Percentiles rank a stretch among this genome's conserved stretches.
phyloP scores from a whole-genome alignment of 92 coral and sea anemone species.

The Siderastrea siderea region DNA sequence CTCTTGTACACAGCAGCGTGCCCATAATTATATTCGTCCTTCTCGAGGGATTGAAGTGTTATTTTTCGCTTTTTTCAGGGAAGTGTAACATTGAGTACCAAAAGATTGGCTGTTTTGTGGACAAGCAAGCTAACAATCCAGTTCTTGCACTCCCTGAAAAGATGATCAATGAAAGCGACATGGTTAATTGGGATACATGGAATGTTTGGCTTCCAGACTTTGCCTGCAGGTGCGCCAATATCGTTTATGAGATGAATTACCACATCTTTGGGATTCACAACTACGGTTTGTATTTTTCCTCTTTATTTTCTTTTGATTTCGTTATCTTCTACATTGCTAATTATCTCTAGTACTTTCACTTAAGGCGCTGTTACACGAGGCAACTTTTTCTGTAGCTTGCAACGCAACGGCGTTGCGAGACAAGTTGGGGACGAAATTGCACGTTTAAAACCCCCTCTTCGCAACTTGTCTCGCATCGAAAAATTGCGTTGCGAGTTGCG shows the following conservation, averaged over 20 bases:
- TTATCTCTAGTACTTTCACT: background rate
- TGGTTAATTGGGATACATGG: constrained; percentile 30
- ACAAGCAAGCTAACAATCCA: constrained; percentile 14
- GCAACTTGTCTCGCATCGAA: too few species aligned
- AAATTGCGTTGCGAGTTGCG: too few species aligned
- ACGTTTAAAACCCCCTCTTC: too few species aligned
- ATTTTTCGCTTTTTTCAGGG: background rate
- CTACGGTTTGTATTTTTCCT: constrained; percentile 29
- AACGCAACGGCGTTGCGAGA: too few species aligned
- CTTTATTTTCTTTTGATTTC: too few species aligned
- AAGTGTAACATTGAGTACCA: constrained; percentile 50
- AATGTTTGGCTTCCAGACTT: constrained; percentile 59
- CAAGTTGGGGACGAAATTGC: too few species aligned
- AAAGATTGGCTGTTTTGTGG: constrained; percentile 74
- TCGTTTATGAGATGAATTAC: constrained; percentile 26
- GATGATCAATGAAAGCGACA: background rate
- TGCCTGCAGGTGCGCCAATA: constrained; percentile 63
- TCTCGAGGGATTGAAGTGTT: background rate
- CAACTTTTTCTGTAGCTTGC: too few species aligned
- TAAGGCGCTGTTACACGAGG: background rate
- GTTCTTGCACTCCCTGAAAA: constrained; percentile 16
- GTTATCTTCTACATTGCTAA: background rate
- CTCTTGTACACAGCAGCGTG: too few species aligned
- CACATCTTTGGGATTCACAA: constrained; percentile 47
- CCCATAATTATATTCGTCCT: too few species aligned